These are phyloP conservation scores for Trichogramma dendrolimi DNA, from an alignment of 2,888 invertebrate genomes.

Conservation along the genomic window DNA sequence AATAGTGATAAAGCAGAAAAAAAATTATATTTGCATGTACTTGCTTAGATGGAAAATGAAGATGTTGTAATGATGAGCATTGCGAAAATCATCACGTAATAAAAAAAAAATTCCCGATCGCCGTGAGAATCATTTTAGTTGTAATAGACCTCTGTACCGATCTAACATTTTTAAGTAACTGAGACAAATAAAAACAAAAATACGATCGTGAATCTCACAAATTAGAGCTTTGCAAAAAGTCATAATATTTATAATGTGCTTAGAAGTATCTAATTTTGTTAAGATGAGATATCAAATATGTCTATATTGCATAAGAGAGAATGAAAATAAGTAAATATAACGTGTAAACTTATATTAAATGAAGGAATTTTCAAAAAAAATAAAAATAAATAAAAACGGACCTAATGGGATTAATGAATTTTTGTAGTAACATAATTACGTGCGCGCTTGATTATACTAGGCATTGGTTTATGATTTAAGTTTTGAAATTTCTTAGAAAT, in stretches of 20 bases:
- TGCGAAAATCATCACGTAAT: constrained; percentile 16
- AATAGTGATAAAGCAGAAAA: constrained; percentile 12
- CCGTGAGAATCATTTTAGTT: constrained; percentile 18
- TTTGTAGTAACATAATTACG: constrained; percentile 27
- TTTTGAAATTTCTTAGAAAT: constrained; percentile 36
- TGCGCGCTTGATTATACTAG: constrained; percentile 46
- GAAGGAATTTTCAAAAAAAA: constrained; percentile 28
- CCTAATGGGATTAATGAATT: constrained; percentile 22
- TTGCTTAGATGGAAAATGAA: constrained; percentile 16
- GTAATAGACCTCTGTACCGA: constrained; percentile 13
- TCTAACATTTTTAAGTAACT: constrained; percentile 19
- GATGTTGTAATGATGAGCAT: constrained; percentile 17
- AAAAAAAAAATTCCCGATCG: constrained; percentile 13
- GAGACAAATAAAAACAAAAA: constrained; percentile 15
- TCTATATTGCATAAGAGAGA: constrained; percentile 14
- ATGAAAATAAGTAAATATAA: background rate
- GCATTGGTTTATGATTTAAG: constrained; percentile 29
- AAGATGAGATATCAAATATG: constrained; percentile 3
- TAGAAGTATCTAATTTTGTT: constrained; percentile 23
- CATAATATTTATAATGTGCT: constrained; percentile 13
- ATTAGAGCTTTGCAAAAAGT: constrained; percentile 17
- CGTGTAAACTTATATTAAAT: no score
- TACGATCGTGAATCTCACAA: constrained; percentile 14
- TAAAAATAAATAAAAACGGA: constrained; percentile 45
- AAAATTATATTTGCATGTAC: constrained; percentile 3